Percentiles rank a stretch among this genome's conserved stretches.
These are phyloP conservation scores for Drosophila miranda DNA, from an alignment of 1,140 invertebrate genomes.

Conservation along the genomic window DNA sequence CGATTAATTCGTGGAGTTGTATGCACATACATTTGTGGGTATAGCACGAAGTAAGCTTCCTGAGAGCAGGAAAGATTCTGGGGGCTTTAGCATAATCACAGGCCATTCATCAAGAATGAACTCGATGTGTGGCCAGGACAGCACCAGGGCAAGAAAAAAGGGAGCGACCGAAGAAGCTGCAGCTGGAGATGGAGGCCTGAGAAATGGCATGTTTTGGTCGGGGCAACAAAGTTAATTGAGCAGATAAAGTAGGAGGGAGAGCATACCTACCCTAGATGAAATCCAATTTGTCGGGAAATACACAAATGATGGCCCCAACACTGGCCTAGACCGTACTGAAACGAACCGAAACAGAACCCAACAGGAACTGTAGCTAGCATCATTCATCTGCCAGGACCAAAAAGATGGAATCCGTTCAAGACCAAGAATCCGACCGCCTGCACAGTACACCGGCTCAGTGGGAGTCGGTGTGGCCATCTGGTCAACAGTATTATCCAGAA, in stretches of 20 bases:
- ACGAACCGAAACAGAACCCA: neutral
- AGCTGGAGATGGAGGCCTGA: constrained; percentile 27
- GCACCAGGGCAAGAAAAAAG: constrained; percentile 2
- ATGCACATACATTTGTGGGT: constrained; percentile 34
- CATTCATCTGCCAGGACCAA: constrained; percentile 37
- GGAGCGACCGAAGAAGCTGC: constrained; percentile 17
- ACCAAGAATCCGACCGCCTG: neutral
- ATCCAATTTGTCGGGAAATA: constrained; percentile 61
- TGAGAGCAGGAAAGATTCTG: neutral
- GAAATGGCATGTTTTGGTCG: constrained; percentile 49
- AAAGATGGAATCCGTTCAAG: constrained; percentile 30
- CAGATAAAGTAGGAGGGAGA: constrained; percentile 8
- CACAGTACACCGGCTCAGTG: neutral
- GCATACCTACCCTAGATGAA: constrained; percentile 41
- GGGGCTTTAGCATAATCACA: constrained; percentile 42
- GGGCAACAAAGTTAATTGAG: constrained; percentile 62
- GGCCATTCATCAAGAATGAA: constrained; percentile 50
- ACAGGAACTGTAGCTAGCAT: constrained; percentile 25
- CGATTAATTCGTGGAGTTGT: constrained; percentile 24
- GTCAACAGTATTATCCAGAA: constrained; percentile 21
- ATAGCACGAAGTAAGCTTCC: constrained; percentile 17
- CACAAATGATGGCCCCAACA: constrained; percentile 42
- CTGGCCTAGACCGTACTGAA: neutral
- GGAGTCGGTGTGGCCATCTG: constrained; percentile 18
- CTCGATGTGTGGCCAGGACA: constrained; percentile 14